phyloP scores from a whole-genome alignment of 2,888 invertebrate genomes.

The Metopia argyrocephala region DNA sequence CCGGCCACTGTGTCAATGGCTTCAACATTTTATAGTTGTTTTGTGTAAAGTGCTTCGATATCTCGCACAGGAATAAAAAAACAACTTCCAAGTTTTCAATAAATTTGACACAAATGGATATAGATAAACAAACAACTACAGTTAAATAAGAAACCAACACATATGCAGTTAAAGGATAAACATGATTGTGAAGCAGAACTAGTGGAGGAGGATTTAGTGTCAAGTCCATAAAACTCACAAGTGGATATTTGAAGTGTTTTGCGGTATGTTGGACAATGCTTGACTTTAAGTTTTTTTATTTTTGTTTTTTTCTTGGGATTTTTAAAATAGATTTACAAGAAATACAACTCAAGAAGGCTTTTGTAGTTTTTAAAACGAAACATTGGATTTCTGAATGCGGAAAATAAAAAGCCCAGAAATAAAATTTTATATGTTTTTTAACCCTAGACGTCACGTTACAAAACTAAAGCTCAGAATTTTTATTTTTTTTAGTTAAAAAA shows the following conservation, averaged over 20 bases:
- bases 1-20: constrained; percentile 48
- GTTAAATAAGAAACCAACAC: constrained; percentile 28
- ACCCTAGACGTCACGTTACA: background rate
- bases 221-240: constrained; percentile 46
- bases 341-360: background rate
- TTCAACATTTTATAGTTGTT: background rate
- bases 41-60: background rate
- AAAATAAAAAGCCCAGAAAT: background rate
- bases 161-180: background rate
- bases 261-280: constrained; percentile 58
- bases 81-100: constrained; percentile 9
- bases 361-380: constrained; percentile 20
- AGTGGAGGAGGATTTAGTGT: background rate
- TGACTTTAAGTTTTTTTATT: constrained; percentile 28
- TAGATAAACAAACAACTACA: background rate
- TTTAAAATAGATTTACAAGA: constrained; percentile 16
- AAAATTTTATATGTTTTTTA: background rate
- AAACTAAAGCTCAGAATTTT: no score
- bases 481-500: no score
- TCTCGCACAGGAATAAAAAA: background rate
- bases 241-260: constrained; percentile 52
- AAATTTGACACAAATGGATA: constrained; percentile 27
- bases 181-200: background rate
- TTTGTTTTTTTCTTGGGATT: constrained; percentile 1
- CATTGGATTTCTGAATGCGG: constrained; percentile 29